Evolutionary conservation across 1,140 invertebrate species (phyloP), one percentile per base, ranked within the genome.

Genomic region (Zaprionus camerounensis): DNA sequence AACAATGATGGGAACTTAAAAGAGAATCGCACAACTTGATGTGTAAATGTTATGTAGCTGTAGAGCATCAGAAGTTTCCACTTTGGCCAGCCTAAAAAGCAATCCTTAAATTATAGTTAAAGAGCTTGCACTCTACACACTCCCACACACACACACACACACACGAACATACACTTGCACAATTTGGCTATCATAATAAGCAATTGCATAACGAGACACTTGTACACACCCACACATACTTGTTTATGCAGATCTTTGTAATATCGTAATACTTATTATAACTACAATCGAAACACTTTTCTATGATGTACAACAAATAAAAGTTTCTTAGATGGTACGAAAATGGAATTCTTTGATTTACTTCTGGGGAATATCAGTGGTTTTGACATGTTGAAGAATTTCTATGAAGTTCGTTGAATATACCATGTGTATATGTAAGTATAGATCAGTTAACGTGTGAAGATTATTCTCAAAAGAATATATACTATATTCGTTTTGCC

Each of bases 231-330:
- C 53, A 65, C 24, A 70, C 31, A 70, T 56, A 78, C 20, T 20
- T 24, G 20, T 51, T 51, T 74, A 69, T 78, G 79, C 74, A 80
- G 58, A 77, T 53, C 77, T 74, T 81, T 85, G 80, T 80, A 83
- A 82, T 87, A 80, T 81, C 68, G 71, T 81, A 77, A 78, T 71
- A 81, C 71, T 67, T 83, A 83, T 83, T 76, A 41, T 87, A 87
- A 76, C 71, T 88, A 67, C 87, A 88, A 82, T 74, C 66, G 67
- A 87, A 80, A 56, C 59, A 57, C 63, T 63, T 66, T 76, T 82
- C 59, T 68, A 68, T 78, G 82, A 66, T 78, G 82, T 87, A 53
- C 56, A 71, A 72, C 56, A 64, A 83, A 84, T 81, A 84, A 81
- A 81, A 46, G 41, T 71, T 71, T 57, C 63, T 80, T 78, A 87